Percentiles rank a stretch among this genome's conserved stretches.
These are phyloP conservation scores for Thymelicus lineola DNA, from an alignment of 2,888 invertebrate genomes.

Conservation along the genomic window DNA sequence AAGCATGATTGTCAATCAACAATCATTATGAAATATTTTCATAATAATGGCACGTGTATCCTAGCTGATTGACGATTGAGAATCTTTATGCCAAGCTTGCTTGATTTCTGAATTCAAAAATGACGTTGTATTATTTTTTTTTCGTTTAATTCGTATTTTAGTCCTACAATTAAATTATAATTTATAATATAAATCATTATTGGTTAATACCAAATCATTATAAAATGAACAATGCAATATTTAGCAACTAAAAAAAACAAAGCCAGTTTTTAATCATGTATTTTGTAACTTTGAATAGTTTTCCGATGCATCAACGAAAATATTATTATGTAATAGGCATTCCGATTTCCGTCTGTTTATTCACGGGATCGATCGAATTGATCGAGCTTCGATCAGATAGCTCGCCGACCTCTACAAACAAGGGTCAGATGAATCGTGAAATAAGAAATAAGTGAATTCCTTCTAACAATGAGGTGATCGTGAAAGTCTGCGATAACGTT, in stretches of 20 bases:
- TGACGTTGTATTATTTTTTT: too few species aligned
- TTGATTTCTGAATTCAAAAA: too few species aligned
- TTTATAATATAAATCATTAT: too few species aligned
- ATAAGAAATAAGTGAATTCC: constrained; percentile 68
- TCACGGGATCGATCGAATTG: constrained; percentile 62
- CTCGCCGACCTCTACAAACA: constrained; percentile 62
- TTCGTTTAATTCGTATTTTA: too few species aligned
- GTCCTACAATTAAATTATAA: too few species aligned
- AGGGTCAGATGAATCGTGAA: constrained; percentile 72
- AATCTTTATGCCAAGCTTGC: too few species aligned
- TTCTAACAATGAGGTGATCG: constrained; percentile 59
- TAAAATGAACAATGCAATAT: too few species aligned
- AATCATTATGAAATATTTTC: too few species aligned
- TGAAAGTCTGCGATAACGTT: constrained; percentile 38
- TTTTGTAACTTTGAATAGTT: background rate
- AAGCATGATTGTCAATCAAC: too few species aligned
- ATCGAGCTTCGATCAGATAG: constrained; percentile 67
- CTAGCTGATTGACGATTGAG: too few species aligned
- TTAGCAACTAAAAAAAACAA: background rate
- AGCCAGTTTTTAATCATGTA: background rate
- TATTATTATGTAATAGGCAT: background rate
- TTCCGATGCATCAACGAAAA: background rate
- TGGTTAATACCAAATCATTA: too few species aligned
- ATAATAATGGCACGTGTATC: too few species aligned
- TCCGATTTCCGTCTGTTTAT: constrained; percentile 46